Evolutionary conservation across 2,113 vertebrate genomes (phyloP).

Genomic region (Rhinichthys klamathensis): DNA sequence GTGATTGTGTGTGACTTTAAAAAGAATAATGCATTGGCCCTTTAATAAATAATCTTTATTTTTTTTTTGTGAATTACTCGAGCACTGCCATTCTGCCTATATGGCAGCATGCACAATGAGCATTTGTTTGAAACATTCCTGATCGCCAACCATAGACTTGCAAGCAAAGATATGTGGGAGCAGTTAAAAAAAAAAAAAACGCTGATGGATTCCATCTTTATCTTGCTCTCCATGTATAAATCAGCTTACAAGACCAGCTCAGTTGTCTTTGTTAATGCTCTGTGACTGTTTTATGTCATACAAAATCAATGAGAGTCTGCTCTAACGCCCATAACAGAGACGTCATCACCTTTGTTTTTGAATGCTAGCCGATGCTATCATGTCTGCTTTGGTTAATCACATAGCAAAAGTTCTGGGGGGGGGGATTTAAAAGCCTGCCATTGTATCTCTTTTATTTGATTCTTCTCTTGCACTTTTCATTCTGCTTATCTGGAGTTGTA

Average conservation of each 20-base stretch:
- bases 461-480: conserved; percentile 32
- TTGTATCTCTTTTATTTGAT: background rate
- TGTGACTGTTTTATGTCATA: background rate
- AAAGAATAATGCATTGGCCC: conserved; percentile 57
- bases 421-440: conserved; percentile 9
- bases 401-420: background rate
- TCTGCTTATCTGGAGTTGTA: conserved; percentile 25
- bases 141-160: conserved; percentile 56
- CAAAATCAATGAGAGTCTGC: background rate
- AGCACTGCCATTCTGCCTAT: conserved; percentile 56
- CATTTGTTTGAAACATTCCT: conserved; percentile 64
- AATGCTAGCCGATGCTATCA: background rate
- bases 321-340: background rate
- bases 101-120: conserved; percentile 68
- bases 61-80: conserved; percentile 58
- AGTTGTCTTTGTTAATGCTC: background rate
- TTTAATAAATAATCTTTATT: conserved; percentile 57
- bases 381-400: background rate
- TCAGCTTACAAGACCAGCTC: background rate
- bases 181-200: background rate
- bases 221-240: background rate
- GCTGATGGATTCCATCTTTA: background rate
- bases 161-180: conserved; percentile 8
- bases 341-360: background rate
- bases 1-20: conserved; percentile 41